Evolutionary conservation across 1,140 invertebrate genomes (phyloP), one percentile per base, ranked within the genome.

Genomic region (Rhynchophorus ferrugineus): DNA sequence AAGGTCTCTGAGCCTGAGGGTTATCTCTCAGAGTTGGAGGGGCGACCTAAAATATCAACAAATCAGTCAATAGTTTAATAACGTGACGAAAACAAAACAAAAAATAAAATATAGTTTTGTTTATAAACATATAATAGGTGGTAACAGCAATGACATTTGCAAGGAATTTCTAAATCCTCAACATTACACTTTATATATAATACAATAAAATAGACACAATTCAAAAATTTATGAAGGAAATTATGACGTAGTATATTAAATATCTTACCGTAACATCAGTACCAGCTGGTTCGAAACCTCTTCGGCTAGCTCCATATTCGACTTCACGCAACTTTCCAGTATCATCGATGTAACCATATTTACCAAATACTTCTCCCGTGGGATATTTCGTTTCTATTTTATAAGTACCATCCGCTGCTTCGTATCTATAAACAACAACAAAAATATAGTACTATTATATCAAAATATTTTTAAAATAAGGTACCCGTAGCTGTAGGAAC

Each of bases 371-470:
- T 61, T 89, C 86, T 0, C 88, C 87, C 17, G 78, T 84, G 0
- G 84, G 78, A 57, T 87, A 87, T 66, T 89, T 90, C 1, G 87
- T 90, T 68, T 95, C 90, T 50, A 93, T 91, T 70, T 93, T 93
- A 74, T 89, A 92, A 19, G 86, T 84, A n/a, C 90, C 90, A 64
- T 93, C 89, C 0, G 87, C 90, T 0, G 79, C 87, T 69, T 93
- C 89, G 66, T 91, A 94, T 13, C 53, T 49, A 17, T 16, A 19
- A 36, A 35, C 6, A 43, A 37, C 3, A 37, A 37, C 6, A 37
- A 7, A 13, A 5, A 7, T n/a, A 7, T 37, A 7, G 3, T 37
- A 37, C 3, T 7, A 7, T 3, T 37, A 7, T 37, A 5, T n/a
- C 5, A 5, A 37, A 13, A 13, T n/a, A 29, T 6, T 6, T 29